phyloP scores from a whole-genome alignment of 1,140 invertebrate species.

The Luehdorfia chinensis region DNA sequence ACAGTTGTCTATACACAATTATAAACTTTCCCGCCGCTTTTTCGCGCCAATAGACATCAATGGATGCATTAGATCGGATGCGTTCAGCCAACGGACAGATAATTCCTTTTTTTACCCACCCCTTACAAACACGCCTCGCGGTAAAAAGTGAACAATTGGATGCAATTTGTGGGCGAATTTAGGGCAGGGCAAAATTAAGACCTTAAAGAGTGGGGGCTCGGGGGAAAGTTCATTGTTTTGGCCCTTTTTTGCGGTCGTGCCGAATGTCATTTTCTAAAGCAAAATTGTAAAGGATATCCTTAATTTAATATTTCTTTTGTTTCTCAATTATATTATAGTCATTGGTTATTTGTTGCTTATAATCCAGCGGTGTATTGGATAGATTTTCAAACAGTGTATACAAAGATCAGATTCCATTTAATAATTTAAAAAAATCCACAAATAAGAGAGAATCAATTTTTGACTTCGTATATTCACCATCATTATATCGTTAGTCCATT shows the following conservation, averaged over 20 bases:
- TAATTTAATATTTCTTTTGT: conserved; percentile 15
- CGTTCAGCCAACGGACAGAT: conserved; percentile 48
- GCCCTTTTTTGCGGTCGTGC: conserved; percentile 46
- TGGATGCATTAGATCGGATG: conserved; percentile 51
- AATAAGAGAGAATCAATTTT: no score
- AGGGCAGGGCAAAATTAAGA: conserved; percentile 65
- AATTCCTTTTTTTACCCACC: conserved; percentile 56
- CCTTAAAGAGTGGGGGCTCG: conserved; percentile 44
- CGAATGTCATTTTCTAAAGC: conserved; percentile 1
- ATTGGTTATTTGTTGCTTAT: not conserved
- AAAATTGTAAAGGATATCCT: not conserved
- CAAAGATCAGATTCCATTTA: no score
- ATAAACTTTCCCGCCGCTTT: conserved; percentile 35
- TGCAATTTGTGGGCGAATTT: conserved; percentile 75
- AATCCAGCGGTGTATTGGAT: not conserved
- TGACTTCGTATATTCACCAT: no score
- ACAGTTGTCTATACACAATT: conserved; percentile 42
- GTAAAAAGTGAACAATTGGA: conserved; percentile 76
- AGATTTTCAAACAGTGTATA: no score
- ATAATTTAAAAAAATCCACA: no score
- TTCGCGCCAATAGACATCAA: conserved; percentile 56
- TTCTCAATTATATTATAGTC: not conserved
- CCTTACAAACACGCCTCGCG: conserved; percentile 53
- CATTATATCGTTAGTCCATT: no score
- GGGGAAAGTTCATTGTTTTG: conserved; percentile 54